These are phyloP conservation scores for Polyommatus icarus DNA, from an alignment of 2,888 invertebrate species.

Conservation along the genomic window DNA sequence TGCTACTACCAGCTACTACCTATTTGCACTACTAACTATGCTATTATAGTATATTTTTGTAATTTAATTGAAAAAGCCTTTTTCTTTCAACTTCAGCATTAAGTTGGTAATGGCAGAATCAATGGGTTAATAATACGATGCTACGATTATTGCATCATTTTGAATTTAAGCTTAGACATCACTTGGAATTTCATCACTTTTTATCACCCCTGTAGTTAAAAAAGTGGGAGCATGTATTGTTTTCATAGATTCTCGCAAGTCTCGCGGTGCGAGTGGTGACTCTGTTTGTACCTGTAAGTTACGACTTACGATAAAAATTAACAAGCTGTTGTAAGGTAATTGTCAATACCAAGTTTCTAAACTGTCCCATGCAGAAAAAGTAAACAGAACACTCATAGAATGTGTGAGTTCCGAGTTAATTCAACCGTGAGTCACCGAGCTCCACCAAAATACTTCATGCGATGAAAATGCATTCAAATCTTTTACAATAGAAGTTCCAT, in stretches of 20 bases:
- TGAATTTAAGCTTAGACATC: too few species aligned
- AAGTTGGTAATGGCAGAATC: too few species aligned
- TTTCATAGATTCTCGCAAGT: too few species aligned
- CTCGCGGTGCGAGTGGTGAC: too few species aligned
- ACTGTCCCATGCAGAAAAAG: background rate
- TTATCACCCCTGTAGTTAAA: too few species aligned
- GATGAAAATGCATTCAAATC: constrained; percentile 69
- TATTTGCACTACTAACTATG: background rate
- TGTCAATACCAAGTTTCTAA: background rate
- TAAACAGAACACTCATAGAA: background rate
- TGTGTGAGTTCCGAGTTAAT: constrained; percentile 5
- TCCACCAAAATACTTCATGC: constrained; percentile 50
- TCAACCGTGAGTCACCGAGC: background rate
- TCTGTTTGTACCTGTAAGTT: background rate
- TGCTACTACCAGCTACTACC: background rate
- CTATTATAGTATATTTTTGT: too few species aligned
- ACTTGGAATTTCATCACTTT: too few species aligned
- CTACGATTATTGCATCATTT: too few species aligned
- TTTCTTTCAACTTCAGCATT: too few species aligned
- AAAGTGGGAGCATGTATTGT: too few species aligned
- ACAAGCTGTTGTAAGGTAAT: background rate
- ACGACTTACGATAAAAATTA: background rate
- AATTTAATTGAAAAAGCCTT: too few species aligned
- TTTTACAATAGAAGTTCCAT: constrained; percentile 60
- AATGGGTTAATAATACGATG: too few species aligned